Conservation (phyloP, 2,888 invertebrate genomes). For the Patella depressa region DNA sequence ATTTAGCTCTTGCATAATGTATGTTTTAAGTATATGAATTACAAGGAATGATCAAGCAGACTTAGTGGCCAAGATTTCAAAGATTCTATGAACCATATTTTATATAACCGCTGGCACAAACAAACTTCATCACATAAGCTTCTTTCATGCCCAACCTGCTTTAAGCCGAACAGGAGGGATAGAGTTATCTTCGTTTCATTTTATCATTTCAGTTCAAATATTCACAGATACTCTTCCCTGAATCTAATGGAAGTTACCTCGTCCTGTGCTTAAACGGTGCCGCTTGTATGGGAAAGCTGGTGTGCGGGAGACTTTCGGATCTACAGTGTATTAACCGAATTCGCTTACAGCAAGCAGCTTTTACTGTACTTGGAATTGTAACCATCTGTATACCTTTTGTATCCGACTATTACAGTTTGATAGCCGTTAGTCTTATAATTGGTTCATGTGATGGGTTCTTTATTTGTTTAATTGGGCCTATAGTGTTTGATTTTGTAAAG, state of each 20-base stretch:
- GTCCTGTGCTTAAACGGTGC: constrained; percentile 88
- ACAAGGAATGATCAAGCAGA: too few species aligned
- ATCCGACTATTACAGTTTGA: constrained; percentile 77
- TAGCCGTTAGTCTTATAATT: constrained; percentile 83
- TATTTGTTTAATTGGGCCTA: constrained; percentile 89
- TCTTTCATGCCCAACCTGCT: too few species aligned
- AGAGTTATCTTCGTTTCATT: too few species aligned
- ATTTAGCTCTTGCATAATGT: too few species aligned
- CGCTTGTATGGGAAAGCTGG: constrained; percentile 86
- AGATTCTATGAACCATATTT: too few species aligned
- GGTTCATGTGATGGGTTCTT: constrained; percentile 94
- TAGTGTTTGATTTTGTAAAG: constrained; percentile 91
- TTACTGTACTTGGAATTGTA: constrained; percentile 55
- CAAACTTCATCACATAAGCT: too few species aligned
- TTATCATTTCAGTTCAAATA: constrained; percentile 75
- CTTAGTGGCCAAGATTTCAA: too few species aligned
- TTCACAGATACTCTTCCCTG: constrained; percentile 77
- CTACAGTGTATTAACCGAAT: constrained; percentile 83
- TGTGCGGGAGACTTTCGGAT: constrained; percentile 89
- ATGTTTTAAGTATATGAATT: too few species aligned
- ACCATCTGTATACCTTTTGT: constrained; percentile 63
- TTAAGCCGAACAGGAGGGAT: too few species aligned
- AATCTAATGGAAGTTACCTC: constrained; percentile 79
- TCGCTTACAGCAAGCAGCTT: constrained; percentile 82
- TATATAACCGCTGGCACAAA: too few species aligned